Base-by-base conservation (phyloP, 2,888 invertebrate genomes). In the Hypomecis punctinalis region DNA sequence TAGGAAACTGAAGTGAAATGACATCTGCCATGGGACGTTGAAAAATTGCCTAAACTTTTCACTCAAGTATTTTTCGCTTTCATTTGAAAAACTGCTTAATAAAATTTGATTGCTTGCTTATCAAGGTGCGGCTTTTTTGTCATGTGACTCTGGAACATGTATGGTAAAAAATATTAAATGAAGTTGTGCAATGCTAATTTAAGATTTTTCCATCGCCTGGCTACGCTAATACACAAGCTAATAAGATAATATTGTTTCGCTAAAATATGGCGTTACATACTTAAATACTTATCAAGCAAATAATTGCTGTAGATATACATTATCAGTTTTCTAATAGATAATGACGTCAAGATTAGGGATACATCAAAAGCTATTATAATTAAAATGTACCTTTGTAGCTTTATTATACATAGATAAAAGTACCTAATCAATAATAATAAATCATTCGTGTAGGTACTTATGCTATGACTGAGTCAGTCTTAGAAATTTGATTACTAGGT, bases 241-340 rank as follows among this genome's bases (percentile, higher is more conserved):
- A 45, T 33, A 53, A 55, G 76, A 42, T 53, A 40, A 10, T 42
- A 42, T 37, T 59, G 42, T 51, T 62, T 61, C 55, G 33, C 11
- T 51, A 54, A 53, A 53, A n/a, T 60, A 61, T 72, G 69, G 70
- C 67, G 68, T 49, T 45, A 43, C n/a, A 10, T 57, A 23, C 11
- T 37, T 45, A 49, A 42, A 23, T 55, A 51, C 11, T 51, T 39
- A 51, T 51, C 39, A 37, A 51, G 51, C 37, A 51, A 51, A 51
- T 51, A 39, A 39, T 10, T 46, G 56, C 23, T 35, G 52, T 40
- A n/a, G 5, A 35, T 43, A 37, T 11, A 23, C 33, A 11, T 46
- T 63, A 57, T 43, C 63, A 55, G 54, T 65, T 48, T 48, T 48
- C 48, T 35, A 48, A 48, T 48, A 35, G 48, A 35, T 48, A 23